These are phyloP conservation scores for Rafetus swinhoei DNA, from an alignment of 2,113 vertebrate species.

Conservation along the genomic window DNA sequence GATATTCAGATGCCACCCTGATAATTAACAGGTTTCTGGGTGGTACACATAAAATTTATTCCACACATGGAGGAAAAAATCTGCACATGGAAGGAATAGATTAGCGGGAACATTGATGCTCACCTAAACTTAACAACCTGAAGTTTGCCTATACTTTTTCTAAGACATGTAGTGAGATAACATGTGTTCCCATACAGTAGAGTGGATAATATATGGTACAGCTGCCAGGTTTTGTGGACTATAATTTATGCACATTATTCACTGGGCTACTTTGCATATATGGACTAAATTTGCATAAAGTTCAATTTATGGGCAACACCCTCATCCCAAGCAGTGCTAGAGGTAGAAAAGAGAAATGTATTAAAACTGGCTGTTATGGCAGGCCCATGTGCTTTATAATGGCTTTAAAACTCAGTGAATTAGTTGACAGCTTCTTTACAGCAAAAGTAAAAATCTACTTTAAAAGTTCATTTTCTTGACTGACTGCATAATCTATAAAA, in stretches of 20 bases:
- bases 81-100: no score
- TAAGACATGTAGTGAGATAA: neutral
- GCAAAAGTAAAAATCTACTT: neutral
- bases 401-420: neutral
- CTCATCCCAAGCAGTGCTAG: neutral
- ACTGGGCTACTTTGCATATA: neutral
- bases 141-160: neutral
- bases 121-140: neutral
- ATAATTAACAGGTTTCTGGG: no score
- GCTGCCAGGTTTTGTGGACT: neutral
- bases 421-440: neutral
- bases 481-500: neutral
- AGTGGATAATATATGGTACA: neutral
- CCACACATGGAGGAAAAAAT: no score
- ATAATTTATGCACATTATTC: neutral
- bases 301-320: neutral
- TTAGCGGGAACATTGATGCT: neutral
- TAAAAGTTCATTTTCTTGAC: neutral
- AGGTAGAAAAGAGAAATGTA: neutral
- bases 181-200: neutral
- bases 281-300: neutral
- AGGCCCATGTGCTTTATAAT: neutral
- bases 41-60: no score
- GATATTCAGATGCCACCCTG: no score
- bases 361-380: neutral